Evolutionary conservation across 2,797 vertebrate genomes (phyloP).

Genomic region (Eupleurogrammus muticus): DNA sequence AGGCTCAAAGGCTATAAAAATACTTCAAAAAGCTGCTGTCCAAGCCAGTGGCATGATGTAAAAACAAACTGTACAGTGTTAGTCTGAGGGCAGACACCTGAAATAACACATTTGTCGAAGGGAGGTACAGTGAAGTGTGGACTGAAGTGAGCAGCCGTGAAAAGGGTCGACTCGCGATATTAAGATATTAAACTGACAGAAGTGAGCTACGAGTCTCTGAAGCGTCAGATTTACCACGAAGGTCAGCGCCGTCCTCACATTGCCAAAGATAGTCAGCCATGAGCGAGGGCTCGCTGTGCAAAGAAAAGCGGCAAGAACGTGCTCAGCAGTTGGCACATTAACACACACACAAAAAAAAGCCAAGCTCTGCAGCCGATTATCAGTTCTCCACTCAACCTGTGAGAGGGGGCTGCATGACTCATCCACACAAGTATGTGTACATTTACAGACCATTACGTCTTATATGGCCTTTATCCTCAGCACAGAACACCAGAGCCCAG

Average conservation of each 20-base stretch:
- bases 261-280: conserved; percentile 37
- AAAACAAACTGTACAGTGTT: conserved; percentile 63
- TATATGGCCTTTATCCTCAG: conserved; percentile 59
- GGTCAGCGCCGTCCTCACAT: conserved; percentile 50
- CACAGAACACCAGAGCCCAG: conserved; percentile 56
- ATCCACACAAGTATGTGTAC: conserved; percentile 76
- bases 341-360: conserved; percentile 37
- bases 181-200: conserved; percentile 26
- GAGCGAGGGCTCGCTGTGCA: conserved; percentile 30
- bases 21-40: conserved; percentile 59
- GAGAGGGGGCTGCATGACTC: conserved; percentile 68
- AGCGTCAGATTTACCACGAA: conserved; percentile 28
- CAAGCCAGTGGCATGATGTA: conserved; percentile 31
- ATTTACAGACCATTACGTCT: conserved; percentile 75
- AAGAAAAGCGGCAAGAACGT: conserved; percentile 44
- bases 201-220: conserved; percentile 12
- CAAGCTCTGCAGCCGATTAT: conserved; percentile 72
- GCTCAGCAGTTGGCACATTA: conserved; percentile 67
- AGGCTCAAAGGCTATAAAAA: conserved; percentile 58
- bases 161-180: background rate
- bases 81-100: conserved; percentile 67
- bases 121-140: conserved; percentile 20
- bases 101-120: conserved; percentile 66
- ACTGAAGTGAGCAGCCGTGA: conserved; percentile 14
- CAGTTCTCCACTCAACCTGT: conserved; percentile 59